A percentile compares a stretch with the other conserved stretches of the same genome.
phyloP scores from a whole-genome alignment of 2,113 vertebrate genomes.

The Melanocharis versteri region DNA sequence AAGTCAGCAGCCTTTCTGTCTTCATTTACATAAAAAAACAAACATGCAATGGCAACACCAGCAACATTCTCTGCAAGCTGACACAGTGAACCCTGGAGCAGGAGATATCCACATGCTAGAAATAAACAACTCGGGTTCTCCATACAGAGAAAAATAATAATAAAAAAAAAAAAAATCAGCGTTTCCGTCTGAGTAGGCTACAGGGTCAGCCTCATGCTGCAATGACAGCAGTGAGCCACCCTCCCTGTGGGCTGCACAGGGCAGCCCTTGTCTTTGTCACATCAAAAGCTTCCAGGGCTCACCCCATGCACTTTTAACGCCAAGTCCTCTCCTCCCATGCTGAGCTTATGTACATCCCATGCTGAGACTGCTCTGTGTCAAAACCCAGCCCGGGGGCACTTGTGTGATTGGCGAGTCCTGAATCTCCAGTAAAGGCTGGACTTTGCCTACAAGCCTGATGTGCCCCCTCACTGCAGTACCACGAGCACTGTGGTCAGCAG shows the following conservation, averaged over 20 bases:
- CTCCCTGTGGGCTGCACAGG: neutral
- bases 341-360: accelerated
- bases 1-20: neutral
- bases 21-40: neutral
- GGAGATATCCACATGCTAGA: neutral
- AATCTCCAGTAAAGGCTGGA: neutral
- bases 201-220: neutral
- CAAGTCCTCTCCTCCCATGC: neutral
- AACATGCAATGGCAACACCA: neutral
- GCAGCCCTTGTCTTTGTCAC: neutral
- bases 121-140: neutral
- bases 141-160: neutral
- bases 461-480: neutral
- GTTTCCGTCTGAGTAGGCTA: neutral
- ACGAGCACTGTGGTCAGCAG: accelerated
- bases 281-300: neutral
- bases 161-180: neutral
- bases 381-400: neutral
- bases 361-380: neutral
- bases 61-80: neutral
- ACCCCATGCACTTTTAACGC: neutral
- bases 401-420: accelerated
- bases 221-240: neutral
- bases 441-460: accelerated
- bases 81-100: neutral